These are phyloP conservation scores for Mythimna impura DNA, from an alignment of 2,888 invertebrate species.

Conservation along the genomic window DNA sequence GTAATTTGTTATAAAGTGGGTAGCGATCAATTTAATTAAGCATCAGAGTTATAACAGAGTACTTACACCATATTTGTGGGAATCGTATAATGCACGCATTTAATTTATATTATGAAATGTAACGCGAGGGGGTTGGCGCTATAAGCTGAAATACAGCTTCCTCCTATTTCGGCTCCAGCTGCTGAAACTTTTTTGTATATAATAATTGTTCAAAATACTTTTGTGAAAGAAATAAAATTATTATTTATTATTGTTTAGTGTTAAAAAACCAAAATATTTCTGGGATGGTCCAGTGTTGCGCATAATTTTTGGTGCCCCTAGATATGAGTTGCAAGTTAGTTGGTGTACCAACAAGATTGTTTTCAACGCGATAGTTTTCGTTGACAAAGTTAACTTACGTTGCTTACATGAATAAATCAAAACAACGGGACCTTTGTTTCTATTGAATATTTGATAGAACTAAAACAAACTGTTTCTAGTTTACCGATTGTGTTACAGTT, in stretches of 20 bases:
- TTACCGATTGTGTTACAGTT: slow-evolving; percentile 27
- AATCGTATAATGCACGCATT: no score
- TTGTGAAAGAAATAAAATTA: no score
- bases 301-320: slow-evolving; percentile 25
- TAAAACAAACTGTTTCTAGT: slow-evolving; percentile 18
- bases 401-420: slow-evolving; percentile 53
- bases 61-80: no score
- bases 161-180: no score
- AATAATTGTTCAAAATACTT: no score
- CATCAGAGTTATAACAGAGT: no score
- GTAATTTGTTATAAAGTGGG: slow-evolving; percentile 35
- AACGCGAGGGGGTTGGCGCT: no score
- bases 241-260: neutral
- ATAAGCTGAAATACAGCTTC: no score
- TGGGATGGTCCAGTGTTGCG: slow-evolving; percentile 12
- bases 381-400: slow-evolving; percentile 36
- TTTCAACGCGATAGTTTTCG: slow-evolving; percentile 44
- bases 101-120: no score
- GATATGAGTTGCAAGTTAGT: slow-evolving; percentile 37
- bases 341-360: slow-evolving; percentile 41
- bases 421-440: slow-evolving; percentile 44
- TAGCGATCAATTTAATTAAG: slow-evolving; percentile 17
- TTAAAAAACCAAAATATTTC: neutral
- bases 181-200: no score
- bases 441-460: slow-evolving; percentile 28